Percentiles rank a stretch among this genome's conserved stretches.
Conservation (phyloP, 2,888 invertebrate genomes). For the Heliconius cydno region DNA sequence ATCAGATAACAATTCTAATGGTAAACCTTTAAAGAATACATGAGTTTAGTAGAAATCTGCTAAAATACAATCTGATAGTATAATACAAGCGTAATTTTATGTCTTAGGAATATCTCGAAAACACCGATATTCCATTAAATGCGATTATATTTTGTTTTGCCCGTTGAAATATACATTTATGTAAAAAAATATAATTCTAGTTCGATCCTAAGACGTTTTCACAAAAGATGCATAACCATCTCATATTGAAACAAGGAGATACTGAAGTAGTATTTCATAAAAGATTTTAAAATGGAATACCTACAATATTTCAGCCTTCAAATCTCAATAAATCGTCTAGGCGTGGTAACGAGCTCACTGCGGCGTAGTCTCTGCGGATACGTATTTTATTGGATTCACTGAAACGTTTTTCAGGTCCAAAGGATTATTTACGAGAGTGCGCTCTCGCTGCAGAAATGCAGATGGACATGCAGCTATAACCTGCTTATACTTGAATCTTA, state of each 20-base stretch:
- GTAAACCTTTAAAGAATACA: no score
- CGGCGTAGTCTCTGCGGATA: constrained; percentile 83
- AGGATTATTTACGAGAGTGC: constrained; percentile 82
- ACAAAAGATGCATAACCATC: constrained; percentile 29
- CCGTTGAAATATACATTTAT: no score
- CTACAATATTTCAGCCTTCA: constrained; percentile 82
- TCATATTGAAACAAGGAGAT: constrained; percentile 49
- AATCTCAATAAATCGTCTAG: constrained; percentile 83
- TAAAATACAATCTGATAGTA: not conserved
- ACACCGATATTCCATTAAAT: constrained; percentile 21
- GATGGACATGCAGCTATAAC: constrained; percentile 67
- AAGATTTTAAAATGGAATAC: constrained; percentile 78
- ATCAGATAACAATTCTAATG: not conserved
- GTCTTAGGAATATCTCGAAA: not conserved
- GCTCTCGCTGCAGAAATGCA: constrained; percentile 78
- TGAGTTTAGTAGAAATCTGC: not conserved
- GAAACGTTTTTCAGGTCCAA: constrained; percentile 83
- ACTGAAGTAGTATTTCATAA: constrained; percentile 69
- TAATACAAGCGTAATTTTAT: not conserved
- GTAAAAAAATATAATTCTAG: not conserved
- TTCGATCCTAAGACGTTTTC: constrained; percentile 12
- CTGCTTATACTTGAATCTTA: constrained; percentile 50
- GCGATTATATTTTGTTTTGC: constrained; percentile 22
- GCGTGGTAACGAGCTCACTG: constrained; percentile 82
- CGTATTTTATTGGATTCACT: constrained; percentile 84